Base-by-base conservation (phyloP, 2,113 vertebrate species). In the Protobothrops flavoviridis region DNA sequence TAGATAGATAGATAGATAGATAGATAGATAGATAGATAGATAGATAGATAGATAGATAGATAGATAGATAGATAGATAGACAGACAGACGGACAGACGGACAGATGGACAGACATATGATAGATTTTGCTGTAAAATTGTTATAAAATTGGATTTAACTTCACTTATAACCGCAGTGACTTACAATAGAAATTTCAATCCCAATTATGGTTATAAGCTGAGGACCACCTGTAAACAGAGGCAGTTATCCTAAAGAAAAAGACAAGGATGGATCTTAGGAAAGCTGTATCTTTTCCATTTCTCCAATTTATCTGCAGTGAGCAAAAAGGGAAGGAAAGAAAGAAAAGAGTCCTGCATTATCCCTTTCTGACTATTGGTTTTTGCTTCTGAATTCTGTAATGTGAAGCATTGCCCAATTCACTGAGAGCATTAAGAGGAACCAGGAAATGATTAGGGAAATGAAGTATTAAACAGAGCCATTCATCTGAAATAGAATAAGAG, bases 401-500 rank as follows among this genome's bases (percentile, higher is more conserved):
- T 92, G 95, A 94, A 53, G 23, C 94, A 11, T 4, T 39, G 10
- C 88, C 93, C 90, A 3, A 0, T 61, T 39, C 23, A 1, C 91
- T 52, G 10, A 12, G 93, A 94, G 88, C 39, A 0, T 92, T 90
- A 69, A 24, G 43, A 93, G 96, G 92, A 92, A 39, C 2, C 0
- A 93, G 91, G 92, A 95, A 85, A 91, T 5, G 48, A 88, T 23
- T 23, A 56, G 97, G 95, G 94, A 94, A 53, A 45, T 90, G 5
- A 94, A 93, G 93, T 64, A 93, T 91, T 88, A 48, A 52, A 61
- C 91, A 81, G 94, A 94, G 59, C 94, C 90, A 56, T 89, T 12
- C 29, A 91, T 95, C 91, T 92, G 85, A 87, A 92, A 56, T 26
- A 90, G 90, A 93, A 93, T 85, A 6, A 94, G 43, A 24, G 4